These are phyloP conservation scores for Drosophila leontia DNA, from an alignment of 1,140 invertebrate species.

Conservation along the genomic window DNA sequence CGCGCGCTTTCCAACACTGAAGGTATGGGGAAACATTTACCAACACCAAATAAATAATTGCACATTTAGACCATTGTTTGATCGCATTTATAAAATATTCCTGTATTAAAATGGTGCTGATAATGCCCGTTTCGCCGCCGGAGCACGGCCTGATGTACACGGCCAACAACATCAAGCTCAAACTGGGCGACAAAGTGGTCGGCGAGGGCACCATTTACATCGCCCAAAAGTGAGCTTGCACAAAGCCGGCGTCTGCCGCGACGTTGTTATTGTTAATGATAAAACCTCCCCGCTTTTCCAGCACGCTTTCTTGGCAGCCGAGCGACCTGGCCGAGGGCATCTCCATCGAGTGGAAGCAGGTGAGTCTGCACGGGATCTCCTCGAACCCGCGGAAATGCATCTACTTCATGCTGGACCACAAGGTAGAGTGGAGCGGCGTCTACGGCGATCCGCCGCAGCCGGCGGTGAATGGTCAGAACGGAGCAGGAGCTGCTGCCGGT, in stretches of 20 bases:
- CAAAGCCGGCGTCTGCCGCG: slow-evolving; percentile 39
- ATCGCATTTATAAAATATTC: slow-evolving; percentile 30
- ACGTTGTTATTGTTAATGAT: slow-evolving; percentile 18
- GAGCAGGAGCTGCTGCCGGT: slow-evolving; percentile 10
- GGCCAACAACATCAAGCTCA: slow-evolving; percentile 75
- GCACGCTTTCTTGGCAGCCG: slow-evolving; percentile 75
- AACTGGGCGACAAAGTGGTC: slow-evolving; percentile 72
- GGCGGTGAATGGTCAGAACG: slow-evolving; percentile 59
- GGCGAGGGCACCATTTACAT: slow-evolving; percentile 76
- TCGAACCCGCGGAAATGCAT: slow-evolving; percentile 77
- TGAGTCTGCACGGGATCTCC: slow-evolving; percentile 78
- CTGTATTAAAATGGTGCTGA: slow-evolving; percentile 81
- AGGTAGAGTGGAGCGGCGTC: slow-evolving; percentile 75
- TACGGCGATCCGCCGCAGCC: slow-evolving; percentile 51
- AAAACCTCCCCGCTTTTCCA: slow-evolving; percentile 20
- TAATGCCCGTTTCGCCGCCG: slow-evolving; percentile 66
- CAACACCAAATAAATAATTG: slow-evolving; percentile 44
- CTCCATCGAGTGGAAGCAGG: slow-evolving; percentile 79
- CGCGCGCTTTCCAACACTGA: not conserved
- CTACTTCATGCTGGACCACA: slow-evolving; percentile 82
- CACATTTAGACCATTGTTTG: slow-evolving; percentile 18
- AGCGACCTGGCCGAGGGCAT: slow-evolving; percentile 67
- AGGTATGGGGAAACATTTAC: not conserved
- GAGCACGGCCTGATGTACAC: slow-evolving; percentile 75
- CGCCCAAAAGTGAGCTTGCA: slow-evolving; percentile 72